These are phyloP conservation scores for Ophiodon elongatus DNA, from an alignment of 2,113 vertebrate species.

Conservation along the genomic window DNA sequence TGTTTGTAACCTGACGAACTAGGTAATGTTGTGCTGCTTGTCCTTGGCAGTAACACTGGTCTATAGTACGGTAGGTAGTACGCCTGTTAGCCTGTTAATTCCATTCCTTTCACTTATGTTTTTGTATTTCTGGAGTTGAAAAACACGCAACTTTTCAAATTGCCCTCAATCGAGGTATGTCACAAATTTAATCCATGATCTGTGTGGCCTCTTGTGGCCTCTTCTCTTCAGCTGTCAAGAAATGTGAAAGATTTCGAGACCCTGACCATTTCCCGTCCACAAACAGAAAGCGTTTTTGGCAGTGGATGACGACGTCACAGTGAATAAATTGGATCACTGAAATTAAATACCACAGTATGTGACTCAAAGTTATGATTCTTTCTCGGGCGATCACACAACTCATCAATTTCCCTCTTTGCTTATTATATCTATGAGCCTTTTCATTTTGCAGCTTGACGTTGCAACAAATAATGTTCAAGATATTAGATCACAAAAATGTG, in stretches of 20 bases:
- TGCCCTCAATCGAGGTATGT: not conserved
- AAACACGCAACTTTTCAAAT: not conserved
- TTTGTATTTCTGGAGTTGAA: not conserved
- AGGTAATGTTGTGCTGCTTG: not conserved
- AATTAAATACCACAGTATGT: constrained; percentile 56
- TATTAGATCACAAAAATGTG: constrained; percentile 60
- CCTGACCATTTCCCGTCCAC: constrained; percentile 14
- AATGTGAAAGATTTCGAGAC: constrained; percentile 13
- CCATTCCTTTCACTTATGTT: not conserved
- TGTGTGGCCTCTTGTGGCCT: not conserved
- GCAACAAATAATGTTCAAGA: constrained; percentile 58
- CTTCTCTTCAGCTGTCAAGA: constrained; percentile 43
- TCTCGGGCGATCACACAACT: constrained; percentile 52
- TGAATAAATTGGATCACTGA: constrained; percentile 61
- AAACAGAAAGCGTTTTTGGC: constrained; percentile 27
- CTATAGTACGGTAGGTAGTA: not conserved
- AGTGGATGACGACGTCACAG: constrained; percentile 54
- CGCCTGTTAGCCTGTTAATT: not conserved
- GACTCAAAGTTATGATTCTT: constrained; percentile 62
- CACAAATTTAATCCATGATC: not conserved
- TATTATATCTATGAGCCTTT: constrained; percentile 63
- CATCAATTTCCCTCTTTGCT: constrained; percentile 59
- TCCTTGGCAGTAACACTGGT: not conserved
- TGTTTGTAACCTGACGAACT: no score
- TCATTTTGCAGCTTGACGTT: constrained; percentile 58